Evolutionary conservation across 2,113 vertebrate species (phyloP), one percentile per base, ranked within the genome.

Genomic region (Calonectris borealis): DNA sequence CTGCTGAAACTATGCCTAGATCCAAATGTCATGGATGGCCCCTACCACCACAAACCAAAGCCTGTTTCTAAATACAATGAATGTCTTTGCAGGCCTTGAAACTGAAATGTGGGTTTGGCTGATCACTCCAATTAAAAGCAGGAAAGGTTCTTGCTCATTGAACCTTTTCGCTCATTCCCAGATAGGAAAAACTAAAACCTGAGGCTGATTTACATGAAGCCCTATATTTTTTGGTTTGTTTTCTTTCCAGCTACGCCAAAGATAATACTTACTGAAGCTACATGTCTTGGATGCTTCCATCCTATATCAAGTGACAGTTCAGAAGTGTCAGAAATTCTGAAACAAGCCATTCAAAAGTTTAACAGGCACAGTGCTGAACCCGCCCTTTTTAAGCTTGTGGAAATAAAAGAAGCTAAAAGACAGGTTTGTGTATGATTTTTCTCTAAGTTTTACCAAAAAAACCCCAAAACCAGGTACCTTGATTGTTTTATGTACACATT

Each of bases 231-330:
- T 71, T 71, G 1, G 3, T 82, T 92, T 94, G 21, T 57, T 91
- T 96, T 36, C 90, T 93, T 85, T 95, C 44, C 94, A 99, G 98
- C 70, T 6, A 49, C 46, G 2, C 71, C 96, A 9, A 76, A 65
- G 18, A 15, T 98, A 22, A 3, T 6, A 20, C 11, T 87, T 20
- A 49, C 62, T 16, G 27, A n/a, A 10, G 97, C 44, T 8, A 0
- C 12, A 1, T 99, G 99, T 89, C 13, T 98, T 65, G 99, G 99
- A 34, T 99, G 99, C 73, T 96, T 96, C 9, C 38, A 94, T 21
- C 84, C 65, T 3, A 97, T 99, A 29, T 14, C 97, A 3, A 57
- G 42, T 7, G 26, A 97, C 2, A 97, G 70, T 25, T 94, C 97
- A 5, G 97, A 98, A 18, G 78, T 99, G 20, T 96, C 91, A 49